Evolutionary conservation across 1,140 invertebrate species (phyloP).

Genomic region (Eulimnadia texana): DNA sequence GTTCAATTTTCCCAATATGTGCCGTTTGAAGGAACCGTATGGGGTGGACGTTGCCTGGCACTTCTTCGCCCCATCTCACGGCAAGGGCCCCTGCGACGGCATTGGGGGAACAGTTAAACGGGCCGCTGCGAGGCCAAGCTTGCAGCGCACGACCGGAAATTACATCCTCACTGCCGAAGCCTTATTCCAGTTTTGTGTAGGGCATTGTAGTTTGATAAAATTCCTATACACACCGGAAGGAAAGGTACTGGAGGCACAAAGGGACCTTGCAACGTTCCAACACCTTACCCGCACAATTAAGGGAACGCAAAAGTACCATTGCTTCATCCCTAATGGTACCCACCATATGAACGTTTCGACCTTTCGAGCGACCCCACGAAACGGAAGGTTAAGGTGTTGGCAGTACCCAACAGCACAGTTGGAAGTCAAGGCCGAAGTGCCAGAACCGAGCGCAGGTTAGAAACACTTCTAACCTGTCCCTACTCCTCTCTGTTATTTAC

Average conservation of each 20-base stretch:
- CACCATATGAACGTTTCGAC: neutral
- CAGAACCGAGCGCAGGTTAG: neutral
- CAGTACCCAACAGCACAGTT: neutral
- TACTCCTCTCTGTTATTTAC: too few species aligned
- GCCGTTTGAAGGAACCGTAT: neutral
- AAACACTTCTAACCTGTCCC: too few species aligned
- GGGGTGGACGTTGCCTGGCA: neutral
- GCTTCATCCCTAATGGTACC: neutral
- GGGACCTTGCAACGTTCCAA: neutral
- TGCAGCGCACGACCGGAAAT: constrained; percentile 9
- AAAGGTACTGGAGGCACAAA: neutral
- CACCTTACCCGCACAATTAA: neutral
- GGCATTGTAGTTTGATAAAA: neutral
- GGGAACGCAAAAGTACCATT: neutral
- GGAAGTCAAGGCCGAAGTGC: neutral
- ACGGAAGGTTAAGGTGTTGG: neutral
- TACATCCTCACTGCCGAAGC: neutral
- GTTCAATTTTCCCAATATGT: neutral
- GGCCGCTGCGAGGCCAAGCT: constrained; percentile 17
- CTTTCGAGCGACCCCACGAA: neutral
- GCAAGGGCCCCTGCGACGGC: constrained; percentile 17
- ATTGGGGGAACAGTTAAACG: constrained; percentile 19
- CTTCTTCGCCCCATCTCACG: neutral
- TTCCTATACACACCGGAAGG: neutral
- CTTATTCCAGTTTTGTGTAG: neutral